Conservation (phyloP, 2,888 invertebrate species). For the Deilephila elpenor region DNA sequence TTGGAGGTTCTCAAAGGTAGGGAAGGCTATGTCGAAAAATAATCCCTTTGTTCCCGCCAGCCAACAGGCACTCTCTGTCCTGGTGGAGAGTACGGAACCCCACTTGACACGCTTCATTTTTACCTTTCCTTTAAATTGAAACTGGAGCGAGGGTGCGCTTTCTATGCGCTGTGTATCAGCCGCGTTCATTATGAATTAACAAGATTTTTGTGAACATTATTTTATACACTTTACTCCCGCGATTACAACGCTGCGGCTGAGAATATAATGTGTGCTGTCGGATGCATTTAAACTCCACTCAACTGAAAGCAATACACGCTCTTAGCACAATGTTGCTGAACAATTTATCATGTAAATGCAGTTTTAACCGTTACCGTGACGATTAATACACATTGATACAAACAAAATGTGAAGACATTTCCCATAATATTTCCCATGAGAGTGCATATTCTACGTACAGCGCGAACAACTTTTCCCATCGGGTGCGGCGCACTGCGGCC, state of each 20-base stretch:
- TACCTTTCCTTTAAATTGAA: slow-evolving; percentile 78
- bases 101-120: slow-evolving; percentile 82
- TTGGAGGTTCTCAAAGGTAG: slow-evolving; percentile 62
- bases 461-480: slow-evolving; percentile 78
- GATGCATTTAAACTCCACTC: neutral
- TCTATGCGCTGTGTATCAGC: slow-evolving; percentile 63
- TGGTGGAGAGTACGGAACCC: slow-evolving; percentile 71
- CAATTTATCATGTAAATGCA: neutral
- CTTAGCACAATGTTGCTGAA: neutral
- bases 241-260: slow-evolving; percentile 4
- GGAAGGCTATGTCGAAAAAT: slow-evolving; percentile 63
- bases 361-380: neutral
- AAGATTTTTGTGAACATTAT: slow-evolving; percentile 53
- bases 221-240: slow-evolving; percentile 36
- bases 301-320: neutral
- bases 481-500: slow-evolving; percentile 75
- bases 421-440: slow-evolving; percentile 57
- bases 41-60: slow-evolving; percentile 77
- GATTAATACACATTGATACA: neutral
- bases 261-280: slow-evolving; percentile 11
- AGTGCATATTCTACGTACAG: slow-evolving; percentile 66
- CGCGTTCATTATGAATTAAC: slow-evolving; percentile 63
- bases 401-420: slow-evolving; percentile 31
- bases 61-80: slow-evolving; percentile 69
- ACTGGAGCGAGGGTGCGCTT: slow-evolving; percentile 67